Conservation (phyloP, 1,140 invertebrate species). For the Tribolium madens region DNA sequence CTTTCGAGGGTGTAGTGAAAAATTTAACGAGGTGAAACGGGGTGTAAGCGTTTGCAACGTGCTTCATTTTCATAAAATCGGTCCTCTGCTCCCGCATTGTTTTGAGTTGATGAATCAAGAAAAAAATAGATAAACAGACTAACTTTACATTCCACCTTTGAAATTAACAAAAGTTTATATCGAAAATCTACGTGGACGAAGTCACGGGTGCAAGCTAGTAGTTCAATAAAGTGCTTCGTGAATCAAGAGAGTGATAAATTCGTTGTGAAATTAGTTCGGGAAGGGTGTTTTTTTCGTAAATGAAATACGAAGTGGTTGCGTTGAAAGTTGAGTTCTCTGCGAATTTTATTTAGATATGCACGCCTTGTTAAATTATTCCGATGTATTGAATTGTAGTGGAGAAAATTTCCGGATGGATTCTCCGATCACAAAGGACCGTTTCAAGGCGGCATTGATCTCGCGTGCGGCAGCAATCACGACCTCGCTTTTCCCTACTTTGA, state of each 20-base stretch:
- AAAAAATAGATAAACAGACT: too few species aligned
- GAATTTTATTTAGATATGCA: constrained; percentile 52
- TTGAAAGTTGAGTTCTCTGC: constrained; percentile 21
- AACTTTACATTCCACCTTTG: too few species aligned
- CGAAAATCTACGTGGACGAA: too few species aligned
- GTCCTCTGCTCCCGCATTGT: too few species aligned
- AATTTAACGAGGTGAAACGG: too few species aligned
- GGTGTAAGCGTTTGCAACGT: too few species aligned
- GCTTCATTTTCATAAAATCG: too few species aligned
- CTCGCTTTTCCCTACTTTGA: constrained; percentile 8
- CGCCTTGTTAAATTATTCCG: constrained; percentile 56
- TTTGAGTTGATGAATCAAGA: too few species aligned
- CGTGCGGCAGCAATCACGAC: constrained; percentile 39
- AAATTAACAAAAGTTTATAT: too few species aligned
- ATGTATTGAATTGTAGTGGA: constrained; percentile 54
- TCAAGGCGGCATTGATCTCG: constrained; percentile 51
- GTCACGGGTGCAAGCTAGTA: too few species aligned
- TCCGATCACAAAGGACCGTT: constrained; percentile 39
- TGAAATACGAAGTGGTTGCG: constrained; percentile 27
- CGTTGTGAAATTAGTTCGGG: neutral
- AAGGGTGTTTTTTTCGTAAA: constrained; percentile 14
- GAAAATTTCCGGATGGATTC: constrained; percentile 51
- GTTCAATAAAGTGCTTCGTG: neutral
- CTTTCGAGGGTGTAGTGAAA: too few species aligned
- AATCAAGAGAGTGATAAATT: neutral